Evolutionary conservation across 2,888 invertebrate species (phyloP).

Genomic region (Phymatocera aterrima): DNA sequence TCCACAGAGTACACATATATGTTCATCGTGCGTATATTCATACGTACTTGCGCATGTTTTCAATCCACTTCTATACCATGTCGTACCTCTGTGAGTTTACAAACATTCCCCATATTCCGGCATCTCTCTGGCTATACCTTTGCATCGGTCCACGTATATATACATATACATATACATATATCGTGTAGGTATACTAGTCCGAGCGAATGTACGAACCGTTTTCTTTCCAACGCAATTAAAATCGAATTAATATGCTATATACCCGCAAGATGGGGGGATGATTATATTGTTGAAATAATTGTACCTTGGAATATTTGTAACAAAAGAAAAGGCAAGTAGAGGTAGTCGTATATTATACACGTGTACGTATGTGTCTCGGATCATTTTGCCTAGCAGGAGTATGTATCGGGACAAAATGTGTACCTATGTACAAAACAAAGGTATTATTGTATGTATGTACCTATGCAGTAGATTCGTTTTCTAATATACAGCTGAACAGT

Average conservation of each 20-base stretch:
- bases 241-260: constrained; percentile 66
- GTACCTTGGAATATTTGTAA: constrained; percentile 62
- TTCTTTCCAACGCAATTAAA: constrained; percentile 67
- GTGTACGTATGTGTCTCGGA: not conserved
- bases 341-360: no score
- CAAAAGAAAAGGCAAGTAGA: no score
- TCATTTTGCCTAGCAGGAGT: not conserved
- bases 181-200: not conserved
- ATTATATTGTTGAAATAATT: constrained; percentile 62
- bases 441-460: no score
- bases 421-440: no score
- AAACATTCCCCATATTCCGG: not conserved
- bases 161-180: constrained; percentile 22
- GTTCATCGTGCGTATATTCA: not conserved
- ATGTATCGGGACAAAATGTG: not conserved
- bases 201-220: constrained; percentile 49
- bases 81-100: constrained; percentile 4
- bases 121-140: constrained; percentile 3
- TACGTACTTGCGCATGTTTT: no score
- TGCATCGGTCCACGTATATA: not conserved
- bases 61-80: no score
- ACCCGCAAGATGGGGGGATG: constrained; percentile 56
- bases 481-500: constrained; percentile 32
- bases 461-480: not conserved
- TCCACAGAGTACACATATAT: not conserved